Evolutionary conservation across 1,140 invertebrate species (phyloP).

Genomic region (Anagrus nilaparvatae): DNA sequence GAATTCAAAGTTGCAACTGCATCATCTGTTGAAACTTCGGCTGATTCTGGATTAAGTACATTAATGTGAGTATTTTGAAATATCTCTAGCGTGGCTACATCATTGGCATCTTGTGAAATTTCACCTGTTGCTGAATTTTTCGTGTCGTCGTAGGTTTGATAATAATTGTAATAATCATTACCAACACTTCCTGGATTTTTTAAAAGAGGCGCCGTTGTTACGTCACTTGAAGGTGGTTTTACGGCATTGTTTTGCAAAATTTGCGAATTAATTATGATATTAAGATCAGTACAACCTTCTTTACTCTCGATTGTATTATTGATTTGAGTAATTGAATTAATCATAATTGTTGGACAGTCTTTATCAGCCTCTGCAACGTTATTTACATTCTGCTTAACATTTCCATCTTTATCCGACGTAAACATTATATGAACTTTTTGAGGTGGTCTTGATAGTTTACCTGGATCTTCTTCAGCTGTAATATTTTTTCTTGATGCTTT

Average conservation of each 20-base stretch:
- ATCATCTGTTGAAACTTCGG: background rate
- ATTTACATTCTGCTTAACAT: too few relatives aligned
- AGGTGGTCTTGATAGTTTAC: constrained; percentile 10
- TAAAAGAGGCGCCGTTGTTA: background rate
- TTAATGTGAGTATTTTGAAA: constrained; percentile 32
- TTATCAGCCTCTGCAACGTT: constrained; percentile 11
- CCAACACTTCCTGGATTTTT: background rate
- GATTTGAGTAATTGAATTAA: constrained; percentile 35
- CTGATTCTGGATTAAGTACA: constrained; percentile 10
- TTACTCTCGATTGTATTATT: constrained; percentile 39
- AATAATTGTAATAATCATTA: background rate
- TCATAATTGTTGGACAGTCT: constrained; percentile 36
- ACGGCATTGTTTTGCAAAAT: constrained; percentile 31
- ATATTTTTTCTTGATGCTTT: constrained; percentile 21
- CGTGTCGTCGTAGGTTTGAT: background rate
- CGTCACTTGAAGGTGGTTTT: constrained; percentile 10
- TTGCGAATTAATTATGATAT: constrained; percentile 41
- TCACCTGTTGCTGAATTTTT: background rate
- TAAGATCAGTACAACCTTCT: constrained; percentile 37
- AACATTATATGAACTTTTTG: constrained; percentile 38
- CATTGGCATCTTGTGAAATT: background rate
- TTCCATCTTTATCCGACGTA: constrained; percentile 23
- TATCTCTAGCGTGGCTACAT: constrained; percentile 23
- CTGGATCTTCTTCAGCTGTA: constrained; percentile 4
- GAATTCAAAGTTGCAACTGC: background rate